These are phyloP conservation scores for Lepidurus couesii DNA, from an alignment of 1,140 invertebrate genomes.

Conservation along the genomic window DNA sequence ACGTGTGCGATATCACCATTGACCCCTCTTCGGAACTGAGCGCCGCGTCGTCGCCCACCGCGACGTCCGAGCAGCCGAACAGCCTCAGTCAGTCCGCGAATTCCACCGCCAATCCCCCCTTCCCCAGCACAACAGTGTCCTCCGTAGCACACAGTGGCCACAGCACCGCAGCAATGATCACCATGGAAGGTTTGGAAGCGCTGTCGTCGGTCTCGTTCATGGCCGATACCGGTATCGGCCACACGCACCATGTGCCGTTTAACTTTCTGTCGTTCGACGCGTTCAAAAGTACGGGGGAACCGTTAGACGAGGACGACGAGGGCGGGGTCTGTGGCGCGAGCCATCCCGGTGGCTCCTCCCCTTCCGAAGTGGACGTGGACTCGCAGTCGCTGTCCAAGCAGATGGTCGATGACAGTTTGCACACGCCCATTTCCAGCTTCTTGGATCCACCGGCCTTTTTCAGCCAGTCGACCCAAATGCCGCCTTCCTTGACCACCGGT, in stretches of 20 bases:
- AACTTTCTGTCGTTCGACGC: constrained; percentile 30
- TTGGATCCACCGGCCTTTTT: constrained; percentile 70
- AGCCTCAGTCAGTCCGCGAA: neutral
- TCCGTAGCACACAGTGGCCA: neutral
- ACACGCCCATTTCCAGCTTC: constrained; percentile 66
- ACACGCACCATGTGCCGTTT: constrained; percentile 27
- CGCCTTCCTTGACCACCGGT: constrained; percentile 67
- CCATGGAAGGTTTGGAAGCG: constrained; percentile 33
- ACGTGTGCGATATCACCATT: constrained; percentile 14
- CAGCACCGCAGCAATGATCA: constrained; percentile 26
- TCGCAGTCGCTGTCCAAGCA: constrained; percentile 10
- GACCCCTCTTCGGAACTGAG: neutral
- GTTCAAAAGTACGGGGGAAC: constrained; percentile 26
- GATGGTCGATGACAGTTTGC: constrained; percentile 46
- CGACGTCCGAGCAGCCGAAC: neutral
- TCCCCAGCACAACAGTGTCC: neutral
- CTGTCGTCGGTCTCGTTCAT: constrained; percentile 27
- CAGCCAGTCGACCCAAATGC: constrained; percentile 69
- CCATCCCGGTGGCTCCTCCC: neutral
- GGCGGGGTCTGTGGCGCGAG: neutral
- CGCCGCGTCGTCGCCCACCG: neutral
- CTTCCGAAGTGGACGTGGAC: neutral
- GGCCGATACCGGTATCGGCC: constrained; percentile 25
- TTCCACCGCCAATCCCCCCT: neutral
- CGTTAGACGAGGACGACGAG: constrained; percentile 10